phyloP scores from a whole-genome alignment of 2,797 vertebrate genomes.

The Octomys mimax region DNA sequence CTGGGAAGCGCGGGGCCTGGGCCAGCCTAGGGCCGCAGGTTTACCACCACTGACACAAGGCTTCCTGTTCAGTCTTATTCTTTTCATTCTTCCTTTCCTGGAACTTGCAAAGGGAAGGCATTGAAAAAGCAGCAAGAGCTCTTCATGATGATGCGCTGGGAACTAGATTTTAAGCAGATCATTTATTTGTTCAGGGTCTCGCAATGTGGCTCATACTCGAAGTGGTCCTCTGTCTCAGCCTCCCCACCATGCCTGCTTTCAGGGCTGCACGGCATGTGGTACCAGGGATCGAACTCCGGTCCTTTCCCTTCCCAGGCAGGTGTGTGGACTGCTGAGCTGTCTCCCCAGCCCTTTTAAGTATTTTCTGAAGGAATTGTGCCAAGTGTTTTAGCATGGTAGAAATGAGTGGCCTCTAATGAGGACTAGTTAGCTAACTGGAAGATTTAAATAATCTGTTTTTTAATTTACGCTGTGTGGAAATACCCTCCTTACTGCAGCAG shows the following conservation, averaged over 20 bases:
- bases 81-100: not conserved
- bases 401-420: conserved; percentile 31
- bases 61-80: not conserved
- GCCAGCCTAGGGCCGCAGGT: not conserved
- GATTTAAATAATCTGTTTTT: conserved; percentile 60
- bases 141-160: not conserved
- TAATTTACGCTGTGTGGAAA: conserved; percentile 42
- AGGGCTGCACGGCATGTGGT: too few species aligned
- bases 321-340: too few species aligned
- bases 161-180: conserved; percentile 26
- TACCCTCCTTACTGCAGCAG: not conserved
- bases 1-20: not conserved
- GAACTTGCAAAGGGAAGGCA: conserved; percentile 38
- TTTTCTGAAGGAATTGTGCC: conserved; percentile 56
- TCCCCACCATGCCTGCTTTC: too few species aligned
- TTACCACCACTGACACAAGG: not conserved
- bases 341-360: not conserved
- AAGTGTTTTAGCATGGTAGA: conserved; percentile 23
- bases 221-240: too few species aligned
- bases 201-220: too few species aligned
- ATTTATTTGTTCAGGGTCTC: too few species aligned
- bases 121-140: not conserved
- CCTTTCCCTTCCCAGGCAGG: too few species aligned
- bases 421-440: conserved; percentile 43
- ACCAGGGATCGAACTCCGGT: too few species aligned